phyloP scores from a whole-genome alignment of 2,113 vertebrate species.

The Pao palembangensis region DNA sequence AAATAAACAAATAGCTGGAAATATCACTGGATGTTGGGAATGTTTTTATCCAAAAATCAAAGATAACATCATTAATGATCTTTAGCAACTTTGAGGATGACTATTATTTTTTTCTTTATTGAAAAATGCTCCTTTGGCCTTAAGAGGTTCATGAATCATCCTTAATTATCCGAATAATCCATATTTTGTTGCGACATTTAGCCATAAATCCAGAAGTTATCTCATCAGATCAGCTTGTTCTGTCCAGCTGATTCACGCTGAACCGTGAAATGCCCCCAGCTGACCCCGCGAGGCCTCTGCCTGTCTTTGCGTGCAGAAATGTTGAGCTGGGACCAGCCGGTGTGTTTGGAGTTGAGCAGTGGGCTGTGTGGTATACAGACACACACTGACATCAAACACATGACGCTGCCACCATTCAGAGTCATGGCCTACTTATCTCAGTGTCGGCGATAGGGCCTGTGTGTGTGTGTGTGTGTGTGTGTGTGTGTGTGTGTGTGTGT shows the following conservation, averaged over 20 bases:
- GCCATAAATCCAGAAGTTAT: too few species aligned
- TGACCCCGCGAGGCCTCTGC: constrained; percentile 28
- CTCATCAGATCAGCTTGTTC: not conserved
- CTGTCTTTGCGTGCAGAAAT: constrained; percentile 50
- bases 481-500: not conserved
- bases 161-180: constrained; percentile 1
- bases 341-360: constrained; percentile 63
- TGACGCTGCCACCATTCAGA: constrained; percentile 68
- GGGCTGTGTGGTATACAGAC: constrained; percentile 49
- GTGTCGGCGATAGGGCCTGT: constrained; percentile 1
- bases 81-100: too few species aligned
- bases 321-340: constrained; percentile 39
- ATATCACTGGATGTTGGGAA: constrained; percentile 1
- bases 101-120: too few species aligned
- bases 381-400: constrained; percentile 67
- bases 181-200: not conserved
- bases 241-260: constrained; percentile 1
- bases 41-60: constrained; percentile 10
- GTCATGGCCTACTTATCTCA: constrained; percentile 63
- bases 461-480: constrained; percentile 7
- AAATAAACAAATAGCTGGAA: constrained; percentile 44
- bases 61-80: not conserved
- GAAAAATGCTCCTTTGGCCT: not conserved
- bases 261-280: constrained; percentile 23
- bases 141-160: constrained; percentile 4